phyloP scores from a whole-genome alignment of 2,888 invertebrate genomes.

The Drosophila quinaria region DNA sequence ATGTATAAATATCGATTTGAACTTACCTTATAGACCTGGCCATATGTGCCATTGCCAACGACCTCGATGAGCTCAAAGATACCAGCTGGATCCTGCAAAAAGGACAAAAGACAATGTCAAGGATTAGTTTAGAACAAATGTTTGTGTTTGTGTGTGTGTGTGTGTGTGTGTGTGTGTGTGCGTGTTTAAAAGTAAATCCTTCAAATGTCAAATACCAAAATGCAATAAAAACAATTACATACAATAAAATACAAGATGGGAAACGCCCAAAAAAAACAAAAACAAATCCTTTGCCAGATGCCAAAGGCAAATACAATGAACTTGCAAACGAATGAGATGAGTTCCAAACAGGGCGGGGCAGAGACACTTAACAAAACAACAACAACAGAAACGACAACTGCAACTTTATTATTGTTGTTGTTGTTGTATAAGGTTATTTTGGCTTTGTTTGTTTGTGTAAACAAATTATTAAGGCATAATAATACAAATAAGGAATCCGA shows the following conservation, averaged over 20 bases:
- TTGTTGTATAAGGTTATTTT: constrained; percentile 22
- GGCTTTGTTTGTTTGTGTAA: constrained; percentile 62
- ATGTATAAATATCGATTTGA: constrained; percentile 17
- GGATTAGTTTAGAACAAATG: constrained; percentile 24
- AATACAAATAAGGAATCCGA: constrained; percentile 58
- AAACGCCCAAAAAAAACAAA: constrained; percentile 43
- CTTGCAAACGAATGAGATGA: constrained; percentile 22
- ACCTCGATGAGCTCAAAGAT: constrained; percentile 99
- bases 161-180: neutral
- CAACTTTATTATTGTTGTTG: constrained; percentile 1
- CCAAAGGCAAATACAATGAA: constrained; percentile 31
- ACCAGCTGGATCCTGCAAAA: constrained; percentile 98
- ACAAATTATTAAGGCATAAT: constrained; percentile 75
- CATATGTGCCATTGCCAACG: constrained; percentile 99
- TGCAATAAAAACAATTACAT: constrained; percentile 32
- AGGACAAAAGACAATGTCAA: constrained; percentile 21
- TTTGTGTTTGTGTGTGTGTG: neutral
- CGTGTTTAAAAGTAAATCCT: neutral
- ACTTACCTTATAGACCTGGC: constrained; percentile 99
- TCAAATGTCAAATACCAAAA: constrained; percentile 10
- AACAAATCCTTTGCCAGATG: constrained; percentile 42
- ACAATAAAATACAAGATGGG: constrained; percentile 20
- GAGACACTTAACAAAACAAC: constrained; percentile 32
- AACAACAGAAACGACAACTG: constrained; percentile 12
- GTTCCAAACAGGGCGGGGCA: constrained; percentile 39